phyloP scores from a whole-genome alignment of 2,888 invertebrate genomes.

The Campoplex nolae region DNA sequence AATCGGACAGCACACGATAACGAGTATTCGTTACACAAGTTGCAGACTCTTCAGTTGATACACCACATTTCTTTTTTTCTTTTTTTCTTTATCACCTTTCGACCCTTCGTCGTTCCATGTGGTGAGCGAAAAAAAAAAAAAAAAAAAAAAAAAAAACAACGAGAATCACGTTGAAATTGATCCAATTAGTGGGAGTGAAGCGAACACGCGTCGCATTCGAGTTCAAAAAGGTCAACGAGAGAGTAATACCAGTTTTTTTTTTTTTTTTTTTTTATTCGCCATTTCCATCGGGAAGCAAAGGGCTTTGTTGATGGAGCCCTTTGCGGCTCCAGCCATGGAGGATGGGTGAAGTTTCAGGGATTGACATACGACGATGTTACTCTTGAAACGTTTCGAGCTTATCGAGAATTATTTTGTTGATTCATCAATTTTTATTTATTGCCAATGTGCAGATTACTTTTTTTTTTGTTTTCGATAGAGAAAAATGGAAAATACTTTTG shows the following conservation, averaged over 20 bases:
- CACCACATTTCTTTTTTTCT: background rate
- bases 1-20: constrained; percentile 35
- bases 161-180: constrained; percentile 26
- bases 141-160: too few relatives aligned
- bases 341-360: background rate
- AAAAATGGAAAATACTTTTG: background rate
- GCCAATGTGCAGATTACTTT: background rate
- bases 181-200: constrained; percentile 31
- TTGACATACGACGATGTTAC: constrained; percentile 14
- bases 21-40: constrained; percentile 47
- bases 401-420: background rate
- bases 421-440: constrained; percentile 10
- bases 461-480: background rate
- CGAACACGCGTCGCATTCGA: constrained; percentile 1
- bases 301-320: constrained; percentile 5
- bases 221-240: background rate
- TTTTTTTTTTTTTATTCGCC: constrained; percentile 16
- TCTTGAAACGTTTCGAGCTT: constrained; percentile 14
- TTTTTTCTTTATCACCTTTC: background rate
- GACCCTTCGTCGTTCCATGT: background rate
- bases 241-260: constrained; percentile 19
- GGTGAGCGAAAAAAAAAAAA: constrained; percentile 3
- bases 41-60: constrained; percentile 5
- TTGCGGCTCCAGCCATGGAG: background rate
- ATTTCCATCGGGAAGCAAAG: constrained; percentile 1